A percentile compares a stretch with the other conserved stretches of the same genome.
These are phyloP conservation scores for Labeo calbasu DNA, from an alignment of 2,797 vertebrate genomes.

Conservation along the genomic window DNA sequence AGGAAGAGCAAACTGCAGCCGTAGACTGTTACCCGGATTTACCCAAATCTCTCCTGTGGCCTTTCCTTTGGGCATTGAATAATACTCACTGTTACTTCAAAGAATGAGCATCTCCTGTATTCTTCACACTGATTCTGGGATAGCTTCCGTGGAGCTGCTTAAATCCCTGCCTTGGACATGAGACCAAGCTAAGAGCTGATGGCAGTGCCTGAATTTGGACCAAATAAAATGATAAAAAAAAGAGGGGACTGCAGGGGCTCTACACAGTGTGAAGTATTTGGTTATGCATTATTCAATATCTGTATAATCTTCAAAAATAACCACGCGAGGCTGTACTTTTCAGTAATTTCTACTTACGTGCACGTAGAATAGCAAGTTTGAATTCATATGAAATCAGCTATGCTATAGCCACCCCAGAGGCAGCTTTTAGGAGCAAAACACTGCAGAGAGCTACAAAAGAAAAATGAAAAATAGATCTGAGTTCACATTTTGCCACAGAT, in stretches of 20 bases:
- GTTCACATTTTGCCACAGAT: background rate
- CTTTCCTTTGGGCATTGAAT: slow-evolving; percentile 45
- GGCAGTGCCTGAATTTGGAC: background rate
- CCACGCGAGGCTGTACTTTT: too few relatives aligned
- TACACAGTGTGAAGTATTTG: background rate
- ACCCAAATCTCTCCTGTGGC: slow-evolving; percentile 59
- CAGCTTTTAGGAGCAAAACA: background rate
- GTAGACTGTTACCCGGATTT: slow-evolving; percentile 55
- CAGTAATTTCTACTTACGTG: background rate
- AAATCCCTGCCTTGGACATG: background rate
- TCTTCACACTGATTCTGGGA: slow-evolving; percentile 11
- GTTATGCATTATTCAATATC: background rate
- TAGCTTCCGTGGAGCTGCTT: slow-evolving; percentile 9
- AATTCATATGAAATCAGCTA: background rate
- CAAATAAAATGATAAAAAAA: background rate
- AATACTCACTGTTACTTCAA: slow-evolving; percentile 62
- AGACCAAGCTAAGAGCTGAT: background rate
- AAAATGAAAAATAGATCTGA: background rate
- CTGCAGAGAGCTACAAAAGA: background rate
- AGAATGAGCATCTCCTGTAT: slow-evolving; percentile 40
- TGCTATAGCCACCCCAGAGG: background rate
- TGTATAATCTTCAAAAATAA: background rate
- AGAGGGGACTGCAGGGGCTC: background rate
- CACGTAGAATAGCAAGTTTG: background rate
- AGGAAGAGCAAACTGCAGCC: slow-evolving; percentile 5